phyloP scores from a whole-genome alignment of 1,140 invertebrate genomes.

The Aricia agestis region DNA sequence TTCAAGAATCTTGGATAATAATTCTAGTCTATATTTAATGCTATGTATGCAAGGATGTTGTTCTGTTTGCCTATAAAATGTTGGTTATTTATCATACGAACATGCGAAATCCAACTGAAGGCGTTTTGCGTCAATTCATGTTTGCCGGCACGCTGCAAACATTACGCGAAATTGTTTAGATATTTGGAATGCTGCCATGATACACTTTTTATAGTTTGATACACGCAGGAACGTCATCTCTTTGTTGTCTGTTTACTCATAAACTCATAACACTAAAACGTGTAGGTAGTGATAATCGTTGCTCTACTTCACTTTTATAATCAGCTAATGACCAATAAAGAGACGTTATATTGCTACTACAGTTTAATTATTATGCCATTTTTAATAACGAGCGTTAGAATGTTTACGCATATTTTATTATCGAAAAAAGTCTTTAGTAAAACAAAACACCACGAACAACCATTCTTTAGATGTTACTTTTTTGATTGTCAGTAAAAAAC shows the following conservation, averaged over 20 bases:
- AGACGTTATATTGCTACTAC: background rate
- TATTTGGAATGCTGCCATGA: slow-evolving; percentile 65
- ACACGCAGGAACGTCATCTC: slow-evolving; percentile 18
- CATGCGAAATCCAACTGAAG: slow-evolving; percentile 20
- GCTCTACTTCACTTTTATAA: slow-evolving; percentile 4
- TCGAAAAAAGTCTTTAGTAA: background rate
- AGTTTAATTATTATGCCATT: background rate
- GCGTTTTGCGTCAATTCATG: slow-evolving; percentile 49
- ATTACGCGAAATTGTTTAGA: slow-evolving; percentile 53
- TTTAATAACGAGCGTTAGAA: too few relatives aligned
- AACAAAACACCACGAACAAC: background rate
- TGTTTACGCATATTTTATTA: background rate
- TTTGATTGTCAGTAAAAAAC: too few relatives aligned
- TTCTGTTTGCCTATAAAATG: background rate
- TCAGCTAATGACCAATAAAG: slow-evolving; percentile 9
- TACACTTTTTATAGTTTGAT: slow-evolving; percentile 42
- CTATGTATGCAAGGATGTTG: too few relatives aligned
- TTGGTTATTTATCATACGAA: background rate
- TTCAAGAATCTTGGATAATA: too few relatives aligned
- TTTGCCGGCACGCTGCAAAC: slow-evolving; percentile 52
- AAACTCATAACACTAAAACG: slow-evolving; percentile 14
- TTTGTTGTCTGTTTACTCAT: slow-evolving; percentile 27
- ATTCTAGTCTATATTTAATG: too few relatives aligned
- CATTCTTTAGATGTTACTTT: background rate
- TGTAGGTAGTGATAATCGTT: slow-evolving; percentile 8